Conservation (phyloP, 2,797 vertebrate species). For the Enteromius mattozi region DNA sequence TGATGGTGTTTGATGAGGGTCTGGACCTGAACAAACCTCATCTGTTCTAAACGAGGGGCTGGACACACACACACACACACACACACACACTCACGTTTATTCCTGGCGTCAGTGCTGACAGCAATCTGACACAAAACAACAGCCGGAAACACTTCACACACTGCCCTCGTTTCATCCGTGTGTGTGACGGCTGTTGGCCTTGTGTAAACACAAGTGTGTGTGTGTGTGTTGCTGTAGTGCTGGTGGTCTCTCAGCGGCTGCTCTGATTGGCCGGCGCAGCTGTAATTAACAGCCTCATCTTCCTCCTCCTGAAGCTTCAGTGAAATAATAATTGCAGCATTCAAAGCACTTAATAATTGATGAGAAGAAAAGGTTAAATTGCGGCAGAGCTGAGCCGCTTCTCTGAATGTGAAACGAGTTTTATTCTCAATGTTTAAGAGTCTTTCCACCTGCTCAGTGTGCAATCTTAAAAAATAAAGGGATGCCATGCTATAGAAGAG, state of each 20-base stretch:
- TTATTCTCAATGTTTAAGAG: neutral
- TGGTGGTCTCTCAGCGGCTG: neutral
- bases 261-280: constrained; percentile 19
- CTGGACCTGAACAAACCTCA: neutral
- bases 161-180: constrained; percentile 37
- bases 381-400: neutral
- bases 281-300: constrained; percentile 45
- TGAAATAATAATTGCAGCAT: constrained; percentile 47
- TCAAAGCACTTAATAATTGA: constrained; percentile 38
- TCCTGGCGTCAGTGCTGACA: constrained; percentile 68
- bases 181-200: constrained; percentile 22
- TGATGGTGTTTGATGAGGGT: constrained; percentile 8
- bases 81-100: constrained; percentile 50
- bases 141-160: constrained; percentile 65
- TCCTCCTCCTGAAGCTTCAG: constrained; percentile 20
- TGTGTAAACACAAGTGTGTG: constrained; percentile 38
- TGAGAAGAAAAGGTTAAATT: constrained; percentile 44
- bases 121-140: constrained; percentile 69
- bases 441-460: neutral
- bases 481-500: neutral
- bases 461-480: neutral
- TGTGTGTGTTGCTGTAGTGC: constrained; percentile 27
- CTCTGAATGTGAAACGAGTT: neutral
- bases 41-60: neutral
- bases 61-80: too few relatives aligned